Percentiles rank a stretch among this genome's conserved stretches.
Evolutionary conservation across 2,888 invertebrate species (phyloP).

Genomic region (Argyresthia albistria): DNA sequence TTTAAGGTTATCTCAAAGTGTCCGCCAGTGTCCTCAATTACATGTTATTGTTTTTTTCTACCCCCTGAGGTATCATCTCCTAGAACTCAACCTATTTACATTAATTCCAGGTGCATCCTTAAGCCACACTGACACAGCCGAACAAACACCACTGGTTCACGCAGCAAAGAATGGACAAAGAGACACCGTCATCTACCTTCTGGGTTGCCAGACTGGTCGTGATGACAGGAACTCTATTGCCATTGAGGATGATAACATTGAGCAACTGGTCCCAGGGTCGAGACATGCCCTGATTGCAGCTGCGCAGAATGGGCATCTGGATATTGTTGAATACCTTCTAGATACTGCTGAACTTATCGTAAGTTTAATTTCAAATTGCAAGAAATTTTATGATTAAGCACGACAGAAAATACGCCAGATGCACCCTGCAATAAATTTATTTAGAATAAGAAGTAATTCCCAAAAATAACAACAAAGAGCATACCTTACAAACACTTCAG

Average conservation of each 20-base stretch:
- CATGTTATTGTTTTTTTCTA: slow-evolving; percentile 9
- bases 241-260: slow-evolving; percentile 66
- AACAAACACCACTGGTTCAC: slow-evolving; percentile 90
- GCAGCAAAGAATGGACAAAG: slow-evolving; percentile 91
- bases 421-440: too few relatives aligned
- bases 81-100: neutral
- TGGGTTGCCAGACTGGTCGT: slow-evolving; percentile 77
- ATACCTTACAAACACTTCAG: too few relatives aligned
- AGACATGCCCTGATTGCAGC: slow-evolving; percentile 92
- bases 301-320: slow-evolving; percentile 87
- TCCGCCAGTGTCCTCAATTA: neutral
- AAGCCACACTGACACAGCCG: slow-evolving; percentile 85
- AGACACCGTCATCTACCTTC: slow-evolving; percentile 88
- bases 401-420: too few relatives aligned
- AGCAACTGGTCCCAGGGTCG: slow-evolving; percentile 82
- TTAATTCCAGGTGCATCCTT: slow-evolving; percentile 74
- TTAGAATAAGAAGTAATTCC: too few relatives aligned
- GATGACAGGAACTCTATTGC: slow-evolving; percentile 78
- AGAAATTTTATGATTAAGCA: too few relatives aligned
- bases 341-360: slow-evolving; percentile 88
- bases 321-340: slow-evolving; percentile 91
- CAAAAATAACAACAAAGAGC: too few relatives aligned
- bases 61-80: neutral
- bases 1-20: neutral
- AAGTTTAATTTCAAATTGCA: slow-evolving; percentile 49